phyloP scores from a whole-genome alignment of 2,113 vertebrate species.

The Antechinus flavipes region DNA sequence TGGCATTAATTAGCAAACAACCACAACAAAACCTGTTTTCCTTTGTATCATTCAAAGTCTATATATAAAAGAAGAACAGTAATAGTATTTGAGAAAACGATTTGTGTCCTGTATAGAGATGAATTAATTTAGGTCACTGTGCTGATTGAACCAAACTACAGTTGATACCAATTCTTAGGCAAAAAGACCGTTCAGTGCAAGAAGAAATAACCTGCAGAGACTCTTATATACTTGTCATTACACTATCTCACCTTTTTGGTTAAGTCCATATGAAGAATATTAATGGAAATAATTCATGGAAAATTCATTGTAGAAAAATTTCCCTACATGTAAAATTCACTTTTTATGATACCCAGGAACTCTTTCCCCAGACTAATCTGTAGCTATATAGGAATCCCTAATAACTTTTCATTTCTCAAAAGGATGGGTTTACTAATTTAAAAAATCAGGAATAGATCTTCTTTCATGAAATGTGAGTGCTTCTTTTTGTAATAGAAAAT shows the following conservation, averaged over 20 bases:
- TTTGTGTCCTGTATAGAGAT: neutral
- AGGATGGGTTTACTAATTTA: neutral
- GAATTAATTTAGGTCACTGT: neutral
- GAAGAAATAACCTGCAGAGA: neutral
- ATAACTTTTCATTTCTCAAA: neutral
- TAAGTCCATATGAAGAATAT: neutral
- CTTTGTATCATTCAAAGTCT: neutral
- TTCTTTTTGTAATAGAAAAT: neutral
- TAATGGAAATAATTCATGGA: neutral
- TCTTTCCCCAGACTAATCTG: neutral
- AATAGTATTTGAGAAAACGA: neutral
- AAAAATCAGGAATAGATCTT: neutral
- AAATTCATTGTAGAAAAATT: neutral
- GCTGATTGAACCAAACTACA: neutral
- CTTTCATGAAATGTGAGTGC: neutral
- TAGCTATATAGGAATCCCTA: neutral
- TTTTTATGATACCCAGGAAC: neutral
- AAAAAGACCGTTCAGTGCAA: neutral
- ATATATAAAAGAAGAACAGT: neutral
- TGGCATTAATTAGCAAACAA: neutral
- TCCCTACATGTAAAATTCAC: neutral
- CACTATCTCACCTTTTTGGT: neutral
- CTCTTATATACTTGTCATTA: neutral
- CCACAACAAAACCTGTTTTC: neutral
- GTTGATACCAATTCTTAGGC: neutral